Evolutionary conservation across 2,113 vertebrate genomes (phyloP).

Genomic region (Oncorhynchus nerka): DNA sequence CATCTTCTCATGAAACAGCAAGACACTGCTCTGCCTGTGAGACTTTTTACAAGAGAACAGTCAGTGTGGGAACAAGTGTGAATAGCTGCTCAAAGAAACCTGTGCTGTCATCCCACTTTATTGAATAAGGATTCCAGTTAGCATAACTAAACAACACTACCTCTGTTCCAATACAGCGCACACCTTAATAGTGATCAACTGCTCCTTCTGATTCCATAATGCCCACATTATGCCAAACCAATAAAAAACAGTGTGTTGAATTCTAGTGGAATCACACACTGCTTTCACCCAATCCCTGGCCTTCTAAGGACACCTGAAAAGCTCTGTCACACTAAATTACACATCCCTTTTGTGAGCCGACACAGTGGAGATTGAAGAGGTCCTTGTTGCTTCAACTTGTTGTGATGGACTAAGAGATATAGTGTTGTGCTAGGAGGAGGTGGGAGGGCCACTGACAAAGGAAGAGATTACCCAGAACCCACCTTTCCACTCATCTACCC

Average conservation of each 20-base stretch:
- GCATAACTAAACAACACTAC: not conserved
- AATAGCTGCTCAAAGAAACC: not conserved
- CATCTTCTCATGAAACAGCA: slow-evolving; percentile 9
- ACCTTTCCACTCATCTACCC: not conserved
- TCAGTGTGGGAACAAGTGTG: not conserved
- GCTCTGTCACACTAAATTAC: not conserved
- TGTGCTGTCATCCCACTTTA: not conserved
- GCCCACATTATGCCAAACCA: too few species aligned
- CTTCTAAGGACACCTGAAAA: not conserved
- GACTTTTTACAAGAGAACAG: not conserved
- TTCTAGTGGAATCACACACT: not conserved
- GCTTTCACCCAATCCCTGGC: not conserved
- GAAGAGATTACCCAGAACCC: slow-evolving; percentile 6
- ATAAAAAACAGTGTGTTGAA: not conserved
- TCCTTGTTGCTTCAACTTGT: not conserved
- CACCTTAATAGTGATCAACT: not conserved
- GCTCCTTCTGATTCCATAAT: too few species aligned
- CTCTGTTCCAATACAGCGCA: not conserved
- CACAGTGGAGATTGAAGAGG: not conserved
- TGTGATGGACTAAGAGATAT: not conserved
- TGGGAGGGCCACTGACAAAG: not conserved
- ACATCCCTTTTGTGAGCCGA: not conserved
- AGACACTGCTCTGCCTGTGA: not conserved
- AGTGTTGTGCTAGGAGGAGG: not conserved
- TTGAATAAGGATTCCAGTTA: not conserved